Evolutionary conservation across 2,888 invertebrate species (phyloP).

Genomic region (Labia minor): DNA sequence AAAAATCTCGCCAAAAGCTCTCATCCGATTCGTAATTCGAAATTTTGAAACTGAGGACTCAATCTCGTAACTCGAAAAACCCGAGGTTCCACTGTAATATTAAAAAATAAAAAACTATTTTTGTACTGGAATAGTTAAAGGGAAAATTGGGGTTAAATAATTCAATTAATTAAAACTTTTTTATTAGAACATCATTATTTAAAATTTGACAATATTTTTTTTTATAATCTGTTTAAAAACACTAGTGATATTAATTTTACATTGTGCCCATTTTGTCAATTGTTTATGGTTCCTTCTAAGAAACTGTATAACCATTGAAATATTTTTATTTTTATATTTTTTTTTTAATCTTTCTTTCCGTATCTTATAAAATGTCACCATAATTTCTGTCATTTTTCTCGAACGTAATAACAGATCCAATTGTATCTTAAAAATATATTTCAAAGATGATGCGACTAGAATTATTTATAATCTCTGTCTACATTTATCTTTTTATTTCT

Average conservation of each 20-base stretch:
- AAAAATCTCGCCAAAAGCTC: too few species aligned
- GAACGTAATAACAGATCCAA: neutral
- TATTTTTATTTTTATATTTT: neutral
- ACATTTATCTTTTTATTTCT: slow-evolving; percentile 1
- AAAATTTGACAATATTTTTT: neutral
- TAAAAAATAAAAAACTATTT: too few species aligned
- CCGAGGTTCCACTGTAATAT: too few species aligned
- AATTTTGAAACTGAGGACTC: too few species aligned
- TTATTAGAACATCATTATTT: slow-evolving; percentile 3
- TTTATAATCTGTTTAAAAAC: neutral
- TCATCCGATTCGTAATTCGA: too few species aligned
- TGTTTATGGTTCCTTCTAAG: neutral
- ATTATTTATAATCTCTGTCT: neutral
- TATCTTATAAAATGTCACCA: too few species aligned
- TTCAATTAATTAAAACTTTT: neutral
- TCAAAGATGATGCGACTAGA: neutral
- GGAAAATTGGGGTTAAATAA: too few species aligned
- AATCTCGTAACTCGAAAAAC: too few species aligned
- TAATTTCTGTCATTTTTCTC: too few species aligned
- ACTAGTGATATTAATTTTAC: slow-evolving; percentile 6
- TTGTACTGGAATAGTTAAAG: too few species aligned
- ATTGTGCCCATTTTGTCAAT: slow-evolving; percentile 7
- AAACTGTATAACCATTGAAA: neutral
- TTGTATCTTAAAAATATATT: slow-evolving; percentile 13
- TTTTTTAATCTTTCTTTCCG: too few species aligned